Conservation (phyloP, 2,113 vertebrate species). For the Poeciliopsis prolifica region DNA sequence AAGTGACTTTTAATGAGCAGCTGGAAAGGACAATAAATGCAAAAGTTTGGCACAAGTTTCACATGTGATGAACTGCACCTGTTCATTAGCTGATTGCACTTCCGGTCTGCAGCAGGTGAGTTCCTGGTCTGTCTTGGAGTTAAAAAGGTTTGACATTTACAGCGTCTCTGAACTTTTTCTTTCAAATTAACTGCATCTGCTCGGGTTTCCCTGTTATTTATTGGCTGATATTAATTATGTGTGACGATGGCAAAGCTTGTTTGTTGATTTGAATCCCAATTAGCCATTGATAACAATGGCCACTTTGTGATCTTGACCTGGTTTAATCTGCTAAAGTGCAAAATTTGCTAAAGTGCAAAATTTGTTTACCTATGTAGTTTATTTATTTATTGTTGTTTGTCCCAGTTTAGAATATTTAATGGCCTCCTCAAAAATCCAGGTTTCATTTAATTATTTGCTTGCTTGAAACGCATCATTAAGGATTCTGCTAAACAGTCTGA, state of each 20-base stretch:
- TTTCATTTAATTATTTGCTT: not conserved
- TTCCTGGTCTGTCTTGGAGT: not conserved
- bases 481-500: not conserved
- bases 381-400: not conserved
- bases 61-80: not conserved
- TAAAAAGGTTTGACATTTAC: not conserved
- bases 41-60: too few relatives aligned
- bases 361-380: not conserved
- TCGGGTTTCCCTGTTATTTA: not conserved
- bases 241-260: not conserved
- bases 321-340: not conserved
- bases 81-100: not conserved
- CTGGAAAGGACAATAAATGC: too few relatives aligned
- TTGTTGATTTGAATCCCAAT: too few relatives aligned
- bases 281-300: too few relatives aligned
- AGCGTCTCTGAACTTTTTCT: not conserved
- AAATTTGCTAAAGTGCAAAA: not conserved
- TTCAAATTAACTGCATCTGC: not conserved
- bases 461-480: not conserved
- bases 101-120: not conserved
- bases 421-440: not conserved
- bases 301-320: not conserved
- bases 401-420: too few relatives aligned
- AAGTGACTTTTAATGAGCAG: too few relatives aligned
- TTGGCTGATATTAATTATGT: not conserved